Evolutionary conservation across 1,140 invertebrate species (phyloP).

Genomic region (Sycophaga agraensis): DNA sequence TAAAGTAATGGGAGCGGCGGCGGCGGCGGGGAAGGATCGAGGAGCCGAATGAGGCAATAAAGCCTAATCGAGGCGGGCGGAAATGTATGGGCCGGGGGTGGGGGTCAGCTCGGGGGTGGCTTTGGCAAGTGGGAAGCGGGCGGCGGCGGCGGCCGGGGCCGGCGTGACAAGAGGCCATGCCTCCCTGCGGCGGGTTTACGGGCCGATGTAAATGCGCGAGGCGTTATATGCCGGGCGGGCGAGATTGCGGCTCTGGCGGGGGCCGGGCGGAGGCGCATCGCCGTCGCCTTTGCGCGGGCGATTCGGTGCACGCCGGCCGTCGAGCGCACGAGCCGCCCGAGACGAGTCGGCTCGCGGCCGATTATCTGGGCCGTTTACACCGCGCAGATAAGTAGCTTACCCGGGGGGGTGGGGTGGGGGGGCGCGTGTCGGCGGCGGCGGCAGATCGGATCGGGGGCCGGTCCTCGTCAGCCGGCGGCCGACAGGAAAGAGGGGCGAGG

Average conservation of each 20-base stretch:
- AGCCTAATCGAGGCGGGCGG: too few species aligned
- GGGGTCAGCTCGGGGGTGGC: too few species aligned
- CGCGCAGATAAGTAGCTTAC: slow-evolving; percentile 43
- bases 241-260: background rate
- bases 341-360: slow-evolving; percentile 18
- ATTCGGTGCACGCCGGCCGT: slow-evolving; percentile 3
- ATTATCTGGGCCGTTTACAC: slow-evolving; percentile 28
- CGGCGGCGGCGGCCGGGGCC: too few species aligned
- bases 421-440: slow-evolving; percentile 25
- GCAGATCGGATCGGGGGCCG: too few species aligned
- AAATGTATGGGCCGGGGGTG: too few species aligned
- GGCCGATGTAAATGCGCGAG: background rate
- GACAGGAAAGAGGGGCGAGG: slow-evolving; percentile 35
- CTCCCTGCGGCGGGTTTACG: background rate
- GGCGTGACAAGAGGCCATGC: too few species aligned
- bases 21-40: too few species aligned
- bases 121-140: too few species aligned
- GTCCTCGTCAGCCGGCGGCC: slow-evolving; percentile 38
- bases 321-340: background rate
- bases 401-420: background rate
- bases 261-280: background rate
- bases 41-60: too few species aligned
- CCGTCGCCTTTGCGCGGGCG: slow-evolving; percentile 8
- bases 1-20: too few species aligned
- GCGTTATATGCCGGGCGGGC: background rate